phyloP scores from a whole-genome alignment of 2,888 invertebrate species.

The Epinotia demarniana region DNA sequence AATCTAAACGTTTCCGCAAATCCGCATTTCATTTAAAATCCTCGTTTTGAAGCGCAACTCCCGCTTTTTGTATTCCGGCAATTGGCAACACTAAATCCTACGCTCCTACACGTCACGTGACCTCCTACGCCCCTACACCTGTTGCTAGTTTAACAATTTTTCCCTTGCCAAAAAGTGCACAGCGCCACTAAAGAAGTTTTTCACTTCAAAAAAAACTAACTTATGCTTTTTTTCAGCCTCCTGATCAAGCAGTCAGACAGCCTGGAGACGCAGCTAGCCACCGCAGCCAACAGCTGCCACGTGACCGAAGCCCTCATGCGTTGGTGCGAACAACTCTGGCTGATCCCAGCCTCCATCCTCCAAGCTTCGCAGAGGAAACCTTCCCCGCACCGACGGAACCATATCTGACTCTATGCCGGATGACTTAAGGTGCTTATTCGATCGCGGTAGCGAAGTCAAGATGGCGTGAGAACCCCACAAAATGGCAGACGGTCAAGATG shows the following conservation, averaged over 20 bases:
- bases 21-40: too few species aligned
- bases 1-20: too few species aligned
- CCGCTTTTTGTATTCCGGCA: too few species aligned
- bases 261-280: constrained; percentile 90
- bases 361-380: constrained; percentile 84
- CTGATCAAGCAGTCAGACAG: constrained; percentile 86
- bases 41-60: too few species aligned
- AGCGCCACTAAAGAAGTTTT: too few species aligned
- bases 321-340: constrained; percentile 91
- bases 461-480: constrained; percentile 10
- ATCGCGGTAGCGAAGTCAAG: constrained; percentile 4
- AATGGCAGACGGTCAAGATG: constrained; percentile 22
- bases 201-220: not conserved
- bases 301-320: constrained; percentile 93
- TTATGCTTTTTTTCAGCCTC: constrained; percentile 69
- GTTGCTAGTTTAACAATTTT: too few species aligned
- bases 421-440: constrained; percentile 19
- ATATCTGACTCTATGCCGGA: constrained; percentile 50
- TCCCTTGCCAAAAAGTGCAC: too few species aligned
- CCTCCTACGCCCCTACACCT: too few species aligned
- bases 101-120: too few species aligned
- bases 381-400: constrained; percentile 65
- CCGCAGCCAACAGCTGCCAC: constrained; percentile 94
- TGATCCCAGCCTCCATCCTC: constrained; percentile 88
- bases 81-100: too few species aligned